Evolutionary conservation across 2,888 invertebrate species (phyloP).

Genomic region (Conistra vaccinii): DNA sequence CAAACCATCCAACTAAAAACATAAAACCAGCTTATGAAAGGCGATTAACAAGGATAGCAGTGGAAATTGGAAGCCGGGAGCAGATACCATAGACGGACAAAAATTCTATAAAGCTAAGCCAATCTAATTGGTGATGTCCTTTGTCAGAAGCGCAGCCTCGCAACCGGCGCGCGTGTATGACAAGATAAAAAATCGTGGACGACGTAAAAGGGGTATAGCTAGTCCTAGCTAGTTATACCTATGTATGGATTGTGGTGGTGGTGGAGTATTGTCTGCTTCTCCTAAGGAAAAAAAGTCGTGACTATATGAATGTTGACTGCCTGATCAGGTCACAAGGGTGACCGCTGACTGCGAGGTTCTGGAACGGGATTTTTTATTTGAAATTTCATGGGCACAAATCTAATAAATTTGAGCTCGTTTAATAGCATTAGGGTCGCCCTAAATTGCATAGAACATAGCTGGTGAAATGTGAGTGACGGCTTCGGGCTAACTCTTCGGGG

Average conservation of each 20-base stretch:
- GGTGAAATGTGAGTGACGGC: too few relatives aligned
- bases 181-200: conserved; percentile 16
- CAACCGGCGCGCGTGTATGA: conserved; percentile 8
- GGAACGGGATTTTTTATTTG: neutral
- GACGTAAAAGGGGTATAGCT: neutral
- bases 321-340: neutral
- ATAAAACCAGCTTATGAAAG: conserved; percentile 1
- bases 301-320: neutral
- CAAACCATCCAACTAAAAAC: neutral
- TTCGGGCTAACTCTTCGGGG: too few relatives aligned
- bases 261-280: neutral
- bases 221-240: too few relatives aligned
- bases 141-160: conserved; percentile 4
- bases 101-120: conserved; percentile 9
- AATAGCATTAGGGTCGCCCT: too few relatives aligned
- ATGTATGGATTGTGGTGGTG: neutral
- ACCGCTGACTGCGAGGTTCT: neutral
- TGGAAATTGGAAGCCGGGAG: conserved; percentile 21
- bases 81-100: neutral
- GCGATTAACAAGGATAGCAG: conserved; percentile 8
- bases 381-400: too few relatives aligned
- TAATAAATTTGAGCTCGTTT: too few relatives aligned
- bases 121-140: conserved; percentile 36
- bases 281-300: neutral
- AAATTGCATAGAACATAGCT: too few relatives aligned